These are phyloP conservation scores for Corythoichthys intestinalis DNA, from an alignment of 2,113 vertebrate species.

Conservation along the genomic window DNA sequence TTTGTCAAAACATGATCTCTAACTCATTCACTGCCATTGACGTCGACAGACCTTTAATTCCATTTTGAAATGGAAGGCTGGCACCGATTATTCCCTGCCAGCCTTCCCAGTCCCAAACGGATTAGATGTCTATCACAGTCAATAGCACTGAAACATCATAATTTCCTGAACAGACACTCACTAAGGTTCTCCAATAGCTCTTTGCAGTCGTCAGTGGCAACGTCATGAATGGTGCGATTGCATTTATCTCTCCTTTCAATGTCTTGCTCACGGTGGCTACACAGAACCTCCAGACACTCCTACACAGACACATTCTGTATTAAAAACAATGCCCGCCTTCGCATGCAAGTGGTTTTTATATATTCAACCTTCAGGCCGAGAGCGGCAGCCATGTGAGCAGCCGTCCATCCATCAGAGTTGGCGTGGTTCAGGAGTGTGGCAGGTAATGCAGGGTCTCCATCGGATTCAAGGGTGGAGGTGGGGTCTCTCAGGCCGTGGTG, in stretches of 20 bases:
- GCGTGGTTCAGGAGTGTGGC: conserved; percentile 82
- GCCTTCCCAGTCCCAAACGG: too few relatives aligned
- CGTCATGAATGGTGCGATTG: conserved; percentile 86
- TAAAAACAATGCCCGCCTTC: neutral
- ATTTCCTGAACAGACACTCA: conserved; percentile 65
- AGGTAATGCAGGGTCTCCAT: conserved; percentile 13
- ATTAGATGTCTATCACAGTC: too few relatives aligned
- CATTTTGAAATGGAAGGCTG: too few relatives aligned
- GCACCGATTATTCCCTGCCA: too few relatives aligned
- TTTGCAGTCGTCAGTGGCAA: conserved; percentile 96
- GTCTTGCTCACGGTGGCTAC: conserved; percentile 85
- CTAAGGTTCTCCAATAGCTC: conserved; percentile 92
- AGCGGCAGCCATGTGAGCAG: conserved; percentile 90
- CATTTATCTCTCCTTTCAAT: conserved; percentile 87
- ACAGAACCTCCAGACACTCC: conserved; percentile 94
- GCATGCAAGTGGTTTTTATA: neutral
- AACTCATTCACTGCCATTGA: too few relatives aligned
- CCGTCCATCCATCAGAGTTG: conserved; percentile 89
- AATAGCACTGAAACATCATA: too few relatives aligned
- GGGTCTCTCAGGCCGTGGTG: conserved; percentile 34
- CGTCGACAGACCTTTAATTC: too few relatives aligned
- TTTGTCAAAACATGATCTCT: too few relatives aligned
- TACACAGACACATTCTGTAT: conserved; percentile 52
- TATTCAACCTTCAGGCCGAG: conserved; percentile 89
- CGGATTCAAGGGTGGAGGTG: conserved; percentile 22